phyloP scores from a whole-genome alignment of 2,888 invertebrate genomes.

The Adelognathus sp. region DNA sequence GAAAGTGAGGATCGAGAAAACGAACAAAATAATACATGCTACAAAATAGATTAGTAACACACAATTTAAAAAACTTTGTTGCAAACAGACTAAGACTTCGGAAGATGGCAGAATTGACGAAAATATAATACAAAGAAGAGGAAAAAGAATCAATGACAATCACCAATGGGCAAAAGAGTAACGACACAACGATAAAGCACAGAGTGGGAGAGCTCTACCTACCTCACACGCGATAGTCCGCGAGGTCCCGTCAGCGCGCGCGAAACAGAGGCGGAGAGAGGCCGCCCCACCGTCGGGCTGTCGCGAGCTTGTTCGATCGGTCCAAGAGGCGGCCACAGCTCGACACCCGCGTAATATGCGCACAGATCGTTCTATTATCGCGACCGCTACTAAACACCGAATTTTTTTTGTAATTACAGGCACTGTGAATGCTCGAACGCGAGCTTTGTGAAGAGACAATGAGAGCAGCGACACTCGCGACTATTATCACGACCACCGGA shows the following conservation, averaged over 20 bases:
- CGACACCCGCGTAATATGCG: neutral
- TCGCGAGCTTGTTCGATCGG: neutral
- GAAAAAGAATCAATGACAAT: too few species aligned
- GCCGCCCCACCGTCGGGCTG: neutral
- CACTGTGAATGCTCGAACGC: neutral
- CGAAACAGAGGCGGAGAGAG: slow-evolving; percentile 10
- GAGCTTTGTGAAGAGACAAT: neutral
- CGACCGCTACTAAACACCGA: neutral
- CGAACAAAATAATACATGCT: too few species aligned
- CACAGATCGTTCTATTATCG: neutral
- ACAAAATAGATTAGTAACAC: too few species aligned
- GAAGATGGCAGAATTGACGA: too few species aligned
- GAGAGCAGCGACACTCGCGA: slow-evolving; percentile 5
- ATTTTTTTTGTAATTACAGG: neutral
- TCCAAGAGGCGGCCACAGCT: neutral
- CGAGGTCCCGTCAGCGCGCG: neutral
- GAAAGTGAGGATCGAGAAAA: too few species aligned
- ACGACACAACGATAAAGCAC: too few species aligned
- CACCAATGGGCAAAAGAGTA: too few species aligned
- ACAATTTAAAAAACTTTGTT: too few species aligned
- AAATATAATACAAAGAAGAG: too few species aligned
- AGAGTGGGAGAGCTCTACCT: too few species aligned
- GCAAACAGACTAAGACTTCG: too few species aligned
- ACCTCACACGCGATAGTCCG: slow-evolving; percentile 5
- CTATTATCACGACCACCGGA: slow-evolving; percentile 37